These are phyloP conservation scores for Apteryx mantelli DNA, from an alignment of 2,113 vertebrate genomes.

Conservation along the genomic window DNA sequence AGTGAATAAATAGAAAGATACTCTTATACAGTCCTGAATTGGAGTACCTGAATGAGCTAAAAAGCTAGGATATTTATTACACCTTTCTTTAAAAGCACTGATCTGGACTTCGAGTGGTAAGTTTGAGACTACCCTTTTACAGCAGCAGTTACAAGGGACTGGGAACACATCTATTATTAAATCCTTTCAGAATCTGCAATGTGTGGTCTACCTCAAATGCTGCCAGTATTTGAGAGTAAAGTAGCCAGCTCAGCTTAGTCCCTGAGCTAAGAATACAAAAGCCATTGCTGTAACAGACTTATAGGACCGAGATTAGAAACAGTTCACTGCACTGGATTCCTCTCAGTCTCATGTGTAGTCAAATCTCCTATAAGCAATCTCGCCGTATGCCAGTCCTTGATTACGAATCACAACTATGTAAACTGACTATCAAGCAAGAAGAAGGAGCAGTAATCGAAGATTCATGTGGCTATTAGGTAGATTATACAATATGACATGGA, in stretches of 20 bases:
- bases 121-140: neutral
- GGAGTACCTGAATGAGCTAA: neutral
- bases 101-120: neutral
- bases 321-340: neutral
- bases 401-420: neutral
- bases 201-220: neutral
- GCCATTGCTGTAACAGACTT: neutral
- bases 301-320: neutral
- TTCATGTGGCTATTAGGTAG: neutral
- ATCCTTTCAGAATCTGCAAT: neutral
- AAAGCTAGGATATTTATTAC: neutral
- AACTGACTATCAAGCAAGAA: neutral
- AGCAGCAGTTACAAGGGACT: neutral
- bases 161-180: neutral
- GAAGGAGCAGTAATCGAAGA: neutral
- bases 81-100: neutral
- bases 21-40: neutral
- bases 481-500: fast-evolving
- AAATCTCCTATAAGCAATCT: neutral
- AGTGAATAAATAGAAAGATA: neutral
- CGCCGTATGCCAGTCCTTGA: neutral
- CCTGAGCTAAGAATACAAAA: neutral
- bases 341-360: neutral
- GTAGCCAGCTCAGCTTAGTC: neutral
- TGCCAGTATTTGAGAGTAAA: neutral